Evolutionary conservation across 2,113 vertebrate genomes (phyloP).

Genomic region (Nothobranchius furzeri): DNA sequence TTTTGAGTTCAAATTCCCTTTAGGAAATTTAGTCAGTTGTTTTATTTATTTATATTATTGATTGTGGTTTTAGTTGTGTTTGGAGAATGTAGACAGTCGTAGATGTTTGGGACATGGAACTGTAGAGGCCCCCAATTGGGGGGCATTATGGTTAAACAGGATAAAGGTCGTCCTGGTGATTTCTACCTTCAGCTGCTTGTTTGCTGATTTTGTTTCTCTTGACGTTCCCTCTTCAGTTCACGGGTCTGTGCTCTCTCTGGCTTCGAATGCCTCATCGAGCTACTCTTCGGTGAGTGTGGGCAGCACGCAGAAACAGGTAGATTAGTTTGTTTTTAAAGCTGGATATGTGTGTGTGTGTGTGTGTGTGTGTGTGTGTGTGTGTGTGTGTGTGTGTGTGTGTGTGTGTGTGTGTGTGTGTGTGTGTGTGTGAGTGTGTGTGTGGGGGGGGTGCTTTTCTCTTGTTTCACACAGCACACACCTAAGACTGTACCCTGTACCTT

Average conservation of each 20-base stretch:
- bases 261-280: conserved; percentile 92
- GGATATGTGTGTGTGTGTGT: conserved; percentile 5
- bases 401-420: conserved; percentile 6
- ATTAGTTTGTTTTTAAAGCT: conserved; percentile 2
- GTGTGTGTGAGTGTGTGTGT: conserved; percentile 6
- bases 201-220: conserved; percentile 20
- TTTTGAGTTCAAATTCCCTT: too few species aligned
- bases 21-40: too few species aligned
- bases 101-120: too few species aligned
- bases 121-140: too few species aligned
- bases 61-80: too few species aligned
- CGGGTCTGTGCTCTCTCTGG: conserved; percentile 92
- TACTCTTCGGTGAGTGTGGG: conserved; percentile 92
- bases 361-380: conserved; percentile 6
- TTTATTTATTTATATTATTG: too few species aligned
- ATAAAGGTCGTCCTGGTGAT: not conserved
- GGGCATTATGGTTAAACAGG: too few species aligned
- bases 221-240: conserved; percentile 83
- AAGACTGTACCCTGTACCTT: conserved; percentile 4
- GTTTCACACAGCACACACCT: conserved; percentile 3
- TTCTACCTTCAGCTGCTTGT: not conserved
- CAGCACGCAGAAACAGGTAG: conserved; percentile 60
- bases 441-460: conserved; percentile 16
- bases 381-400: conserved; percentile 5
- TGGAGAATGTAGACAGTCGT: too few species aligned